Evolutionary conservation across 2,888 invertebrate genomes (phyloP).

Genomic region (Mesochorus sp.): DNA sequence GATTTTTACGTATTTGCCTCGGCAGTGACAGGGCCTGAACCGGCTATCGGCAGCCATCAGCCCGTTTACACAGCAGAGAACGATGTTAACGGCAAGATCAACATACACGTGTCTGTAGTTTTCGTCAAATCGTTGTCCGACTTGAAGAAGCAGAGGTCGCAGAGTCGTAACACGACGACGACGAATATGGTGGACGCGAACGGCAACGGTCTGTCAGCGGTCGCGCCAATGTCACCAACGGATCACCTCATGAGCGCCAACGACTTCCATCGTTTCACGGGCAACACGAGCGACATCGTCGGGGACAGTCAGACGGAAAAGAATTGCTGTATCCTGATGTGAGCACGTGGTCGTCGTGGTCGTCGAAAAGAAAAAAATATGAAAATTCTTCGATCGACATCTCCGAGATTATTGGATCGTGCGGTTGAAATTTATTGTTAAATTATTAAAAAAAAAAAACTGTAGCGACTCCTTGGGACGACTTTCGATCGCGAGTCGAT

Average conservation of each 20-base stretch:
- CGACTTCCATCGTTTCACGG: conserved; percentile 85
- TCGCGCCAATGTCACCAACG: conserved; percentile 78
- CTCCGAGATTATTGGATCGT: too few relatives aligned
- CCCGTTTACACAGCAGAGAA: conserved; percentile 86
- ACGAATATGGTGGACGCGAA: conserved; percentile 82
- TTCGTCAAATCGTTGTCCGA: conserved; percentile 95
- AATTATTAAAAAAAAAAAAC: too few relatives aligned
- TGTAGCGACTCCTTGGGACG: too few relatives aligned
- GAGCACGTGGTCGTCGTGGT: conserved; percentile 69
- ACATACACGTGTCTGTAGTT: conserved; percentile 92
- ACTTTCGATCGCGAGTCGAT: too few relatives aligned
- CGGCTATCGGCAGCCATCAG: conserved; percentile 78
- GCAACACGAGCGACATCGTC: conserved; percentile 90
- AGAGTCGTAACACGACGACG: conserved; percentile 89
- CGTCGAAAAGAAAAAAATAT: neutral
- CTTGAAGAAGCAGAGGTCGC: conserved; percentile 95
- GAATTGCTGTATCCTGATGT: conserved; percentile 90
- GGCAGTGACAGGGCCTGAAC: conserved; percentile 79
- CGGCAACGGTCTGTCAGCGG: conserved; percentile 82
- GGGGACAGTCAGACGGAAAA: conserved; percentile 87
- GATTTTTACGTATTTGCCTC: conserved; percentile 80
- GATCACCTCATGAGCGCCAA: conserved; percentile 78
- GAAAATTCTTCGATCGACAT: too few relatives aligned
- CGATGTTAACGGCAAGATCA: conserved; percentile 92
- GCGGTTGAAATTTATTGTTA: too few relatives aligned